Base-by-base conservation (phyloP, 2,113 vertebrate species). In the Gulo gulo region DNA sequence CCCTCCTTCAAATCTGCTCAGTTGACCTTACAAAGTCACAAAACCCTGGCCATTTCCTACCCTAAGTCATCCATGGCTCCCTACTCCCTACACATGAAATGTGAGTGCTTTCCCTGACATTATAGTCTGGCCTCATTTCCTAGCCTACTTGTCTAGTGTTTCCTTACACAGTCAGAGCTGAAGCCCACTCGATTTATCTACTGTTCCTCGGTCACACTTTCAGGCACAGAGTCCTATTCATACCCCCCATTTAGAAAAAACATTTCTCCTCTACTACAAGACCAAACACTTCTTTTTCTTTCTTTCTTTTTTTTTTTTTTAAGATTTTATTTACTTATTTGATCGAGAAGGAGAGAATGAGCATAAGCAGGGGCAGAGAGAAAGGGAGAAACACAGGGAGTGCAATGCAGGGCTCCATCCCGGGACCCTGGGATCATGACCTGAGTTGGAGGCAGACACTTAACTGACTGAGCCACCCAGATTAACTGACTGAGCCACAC, bases 31-130 rank as follows among this genome's bases (percentile, higher is more conserved):
- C 8, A 21, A 7, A 7, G 63, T 45, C n/a, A 2, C 39, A 65
- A 0, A 8, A 8, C 29, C 23, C 65, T 23, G 4, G 16, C 26
- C 15, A 2, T 24, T 63, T 59, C 21, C n/a, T 6, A n/a, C 34
- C 36, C 3, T 69, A 23, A 50, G 61, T 47, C 39, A 36, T 13
- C 26, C 29, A 3, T 20, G 36, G 23, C n/a, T 52, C 21, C 73
- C 52, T 1, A n/a, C 31, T 45, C 18, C 71, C 59, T 11, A 0
- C 31, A 20, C 36, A 2, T n/a, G 81, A 71, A 18, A 5, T 1
- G 0, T 26, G 69, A 88, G 59, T 1, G 1, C 47, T 2, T 45
- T 42, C 31, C 31, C 20, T 61, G 21, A 79, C 13, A 12, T 71
- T 14, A 2, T 6, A 6, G 3, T 11, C 69, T 34, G 18, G 9